phyloP scores from a whole-genome alignment of 2,113 vertebrate species.

The Vombatus ursinus region DNA sequence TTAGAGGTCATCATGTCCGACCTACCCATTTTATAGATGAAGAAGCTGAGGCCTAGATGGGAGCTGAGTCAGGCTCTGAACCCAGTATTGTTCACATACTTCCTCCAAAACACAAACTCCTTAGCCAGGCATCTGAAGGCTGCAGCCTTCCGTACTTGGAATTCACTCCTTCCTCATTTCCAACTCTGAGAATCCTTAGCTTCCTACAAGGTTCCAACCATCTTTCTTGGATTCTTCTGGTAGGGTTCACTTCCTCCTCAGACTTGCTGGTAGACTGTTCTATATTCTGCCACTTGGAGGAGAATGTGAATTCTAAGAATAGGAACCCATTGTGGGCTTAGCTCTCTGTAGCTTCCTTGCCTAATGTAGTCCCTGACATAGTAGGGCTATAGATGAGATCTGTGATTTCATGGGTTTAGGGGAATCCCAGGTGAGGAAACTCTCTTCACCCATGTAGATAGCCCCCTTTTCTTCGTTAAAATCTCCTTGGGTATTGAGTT shows the following conservation, averaged over 20 bases:
- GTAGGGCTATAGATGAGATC: neutral
- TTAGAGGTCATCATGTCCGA: neutral
- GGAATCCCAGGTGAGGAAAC: neutral
- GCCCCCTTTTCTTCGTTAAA: neutral
- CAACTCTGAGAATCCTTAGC: neutral
- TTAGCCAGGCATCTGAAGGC: neutral
- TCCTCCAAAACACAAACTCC: neutral
- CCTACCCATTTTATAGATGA: neutral
- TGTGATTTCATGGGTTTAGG: neutral
- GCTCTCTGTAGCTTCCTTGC: neutral
- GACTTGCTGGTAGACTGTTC: neutral
- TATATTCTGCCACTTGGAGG: neutral
- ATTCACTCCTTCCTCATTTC: neutral
- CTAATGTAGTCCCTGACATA: neutral
- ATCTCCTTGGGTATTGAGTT: neutral
- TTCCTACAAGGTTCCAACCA: neutral
- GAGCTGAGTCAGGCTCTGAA: neutral
- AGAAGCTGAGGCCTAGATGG: neutral
- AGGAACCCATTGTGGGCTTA: neutral
- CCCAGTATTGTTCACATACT: neutral
- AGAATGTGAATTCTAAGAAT: neutral
- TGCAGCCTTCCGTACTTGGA: accelerated
- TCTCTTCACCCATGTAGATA: neutral
- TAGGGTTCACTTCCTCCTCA: neutral
- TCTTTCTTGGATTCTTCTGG: neutral